Evolutionary conservation across 2,113 vertebrate species (phyloP), one percentile per base, ranked within the genome.

Genomic region (Capreolus pygargus): DNA sequence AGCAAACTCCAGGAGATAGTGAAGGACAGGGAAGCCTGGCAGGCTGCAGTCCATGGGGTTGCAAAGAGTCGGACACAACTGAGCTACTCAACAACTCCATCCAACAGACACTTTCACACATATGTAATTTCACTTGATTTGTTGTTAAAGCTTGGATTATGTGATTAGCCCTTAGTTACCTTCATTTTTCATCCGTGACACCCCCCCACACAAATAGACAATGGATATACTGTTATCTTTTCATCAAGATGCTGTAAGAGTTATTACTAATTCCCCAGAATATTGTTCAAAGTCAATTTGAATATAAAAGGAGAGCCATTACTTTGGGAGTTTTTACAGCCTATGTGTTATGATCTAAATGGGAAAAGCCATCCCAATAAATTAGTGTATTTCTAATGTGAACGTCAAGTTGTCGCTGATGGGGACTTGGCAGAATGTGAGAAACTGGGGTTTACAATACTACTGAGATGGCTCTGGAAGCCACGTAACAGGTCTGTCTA

Each of bases 241-340:
- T 89, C 85, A 96, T 91, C 58, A 92, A 47, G 58, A 61, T 92
- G 57, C 91, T 78, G 3, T 60, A 47, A 88, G 83, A 89, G 50
- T 97, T 95, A 93, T 87, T 93, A 95, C 96, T 79, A 61, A 88
- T 96, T 97, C 76, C 76, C 55, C 64, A 91, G 92, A 97, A 97
- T 86, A 86, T 21, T 47, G 19, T 95, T 94, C 95, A 50, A 95
- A 96, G 74, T 94, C 84, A 95, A 55, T 96, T 54, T 95, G 70
- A 87, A 92, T 95, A 70, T 74, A 74, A 95, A 97, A 97, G 78
- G 9, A 90, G 15, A 7, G 9, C 33, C 50, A 39, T 93, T 84
- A 94, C 70, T 96, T 76, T 57, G 45, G 92, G 96, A 96, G 57
- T 60, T 93, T 94, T 92, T 60, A 89, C 96, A 97, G 70, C 33